These are phyloP conservation scores for Conus ventricosus DNA, from an alignment of 1,140 invertebrate species.

Conservation along the genomic window DNA sequence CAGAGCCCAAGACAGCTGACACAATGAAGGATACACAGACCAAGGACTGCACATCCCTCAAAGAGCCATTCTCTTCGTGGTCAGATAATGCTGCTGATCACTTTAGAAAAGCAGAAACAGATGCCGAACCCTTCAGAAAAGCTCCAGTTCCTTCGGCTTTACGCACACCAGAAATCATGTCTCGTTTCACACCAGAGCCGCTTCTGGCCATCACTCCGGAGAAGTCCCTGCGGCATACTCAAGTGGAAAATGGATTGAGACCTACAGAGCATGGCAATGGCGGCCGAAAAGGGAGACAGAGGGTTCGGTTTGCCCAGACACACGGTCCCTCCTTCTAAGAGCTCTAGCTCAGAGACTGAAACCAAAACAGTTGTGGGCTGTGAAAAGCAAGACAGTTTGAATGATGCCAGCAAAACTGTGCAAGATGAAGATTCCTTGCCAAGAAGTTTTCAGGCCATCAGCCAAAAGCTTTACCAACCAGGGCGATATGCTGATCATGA, in stretches of 20 bases:
- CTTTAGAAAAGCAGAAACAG: not conserved
- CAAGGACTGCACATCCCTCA: not conserved
- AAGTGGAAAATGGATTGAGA: not conserved
- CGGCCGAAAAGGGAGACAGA: not conserved
- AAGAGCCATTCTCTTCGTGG: not conserved
- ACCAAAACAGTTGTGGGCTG: too few relatives aligned
- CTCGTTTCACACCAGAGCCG: conserved; percentile 40
- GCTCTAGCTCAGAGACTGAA: not conserved
- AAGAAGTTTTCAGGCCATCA: not conserved
- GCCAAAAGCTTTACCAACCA: conserved; percentile 16
- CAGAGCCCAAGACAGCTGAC: not conserved
- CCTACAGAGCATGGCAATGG: not conserved
- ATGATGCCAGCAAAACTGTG: not conserved
- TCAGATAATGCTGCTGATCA: not conserved
- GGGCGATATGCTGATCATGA: conserved; percentile 4
- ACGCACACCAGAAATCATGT: not conserved
- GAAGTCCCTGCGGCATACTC: conserved; percentile 16
- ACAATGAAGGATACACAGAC: conserved; percentile 8
- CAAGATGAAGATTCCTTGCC: not conserved
- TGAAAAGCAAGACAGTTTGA: not conserved
- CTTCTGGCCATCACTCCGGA: conserved; percentile 46
- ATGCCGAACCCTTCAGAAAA: not conserved
- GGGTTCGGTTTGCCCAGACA: conserved; percentile 26
- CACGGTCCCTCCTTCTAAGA: conserved; percentile 8
- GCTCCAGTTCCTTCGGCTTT: conserved; percentile 8